Evolutionary conservation across 1,140 invertebrate genomes (phyloP).

Genomic region (Eueides isabella): DNA sequence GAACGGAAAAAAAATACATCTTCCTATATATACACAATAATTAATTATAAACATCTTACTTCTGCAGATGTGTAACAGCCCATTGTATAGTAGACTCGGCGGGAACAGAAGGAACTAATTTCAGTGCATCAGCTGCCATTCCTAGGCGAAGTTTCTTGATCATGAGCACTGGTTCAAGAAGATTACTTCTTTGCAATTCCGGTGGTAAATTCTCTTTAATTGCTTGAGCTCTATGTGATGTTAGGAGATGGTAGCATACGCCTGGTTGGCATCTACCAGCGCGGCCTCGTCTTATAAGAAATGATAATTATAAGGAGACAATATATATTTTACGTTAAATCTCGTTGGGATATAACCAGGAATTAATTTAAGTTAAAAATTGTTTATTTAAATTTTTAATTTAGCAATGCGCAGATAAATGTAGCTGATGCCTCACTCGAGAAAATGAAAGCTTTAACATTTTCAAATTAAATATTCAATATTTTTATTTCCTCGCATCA

Average conservation of each 20-base stretch:
- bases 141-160: conserved; percentile 88
- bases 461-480: too few relatives aligned
- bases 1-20: too few relatives aligned
- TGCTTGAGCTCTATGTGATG: conserved; percentile 67
- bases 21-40: too few relatives aligned
- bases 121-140: conserved; percentile 85
- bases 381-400: too few relatives aligned
- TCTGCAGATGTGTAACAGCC: conserved; percentile 83
- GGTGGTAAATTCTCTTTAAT: conserved; percentile 83
- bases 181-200: conserved; percentile 84
- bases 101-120: conserved; percentile 88
- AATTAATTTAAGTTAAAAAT: too few relatives aligned
- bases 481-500: too few relatives aligned
- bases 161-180: conserved; percentile 86
- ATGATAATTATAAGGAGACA: conserved; percentile 6
- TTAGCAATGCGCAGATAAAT: too few relatives aligned
- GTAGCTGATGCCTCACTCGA: too few relatives aligned
- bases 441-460: too few relatives aligned
- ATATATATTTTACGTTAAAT: too few relatives aligned
- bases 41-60: conserved; percentile 40
- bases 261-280: conserved; percentile 90
- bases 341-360: too few relatives aligned
- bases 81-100: conserved; percentile 84
- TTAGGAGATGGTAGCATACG: conserved; percentile 90
- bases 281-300: conserved; percentile 83